Percentiles rank a stretch among this genome's conserved stretches.
Evolutionary conservation across 2,797 vertebrate genomes (phyloP).

Genomic region (Linurgus olivaceus): DNA sequence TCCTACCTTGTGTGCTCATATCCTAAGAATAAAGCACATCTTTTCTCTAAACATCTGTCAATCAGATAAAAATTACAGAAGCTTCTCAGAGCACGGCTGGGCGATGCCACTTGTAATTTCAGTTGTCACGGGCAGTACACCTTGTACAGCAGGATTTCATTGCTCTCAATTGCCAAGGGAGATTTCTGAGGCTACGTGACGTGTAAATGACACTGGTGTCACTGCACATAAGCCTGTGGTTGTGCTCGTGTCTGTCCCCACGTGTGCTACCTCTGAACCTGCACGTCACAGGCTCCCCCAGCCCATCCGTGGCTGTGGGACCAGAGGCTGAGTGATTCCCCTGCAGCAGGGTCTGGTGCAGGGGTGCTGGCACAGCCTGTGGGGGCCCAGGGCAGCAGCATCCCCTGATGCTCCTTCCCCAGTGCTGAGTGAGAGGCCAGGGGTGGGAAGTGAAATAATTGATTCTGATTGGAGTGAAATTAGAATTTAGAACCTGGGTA

Average conservation of each 20-base stretch:
- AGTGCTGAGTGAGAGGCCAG: neutral
- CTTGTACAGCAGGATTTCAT: conserved; percentile 1
- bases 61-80: neutral
- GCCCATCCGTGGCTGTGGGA: fast-evolving
- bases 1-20: neutral
- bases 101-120: neutral
- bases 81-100: neutral
- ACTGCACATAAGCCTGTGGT: conserved; percentile 8
- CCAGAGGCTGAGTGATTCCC: neutral
- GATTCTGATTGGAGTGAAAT: conserved; percentile 18
- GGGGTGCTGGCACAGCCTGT: neutral
- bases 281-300: neutral
- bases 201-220: conserved; percentile 1
- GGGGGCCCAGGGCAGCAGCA: neutral
- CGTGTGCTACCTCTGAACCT: neutral
- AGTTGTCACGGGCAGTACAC: neutral
- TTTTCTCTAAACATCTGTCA: conserved; percentile 15
- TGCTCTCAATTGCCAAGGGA: neutral
- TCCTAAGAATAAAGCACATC: neutral
- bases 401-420: neutral
- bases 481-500: neutral
- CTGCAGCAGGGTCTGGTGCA: neutral
- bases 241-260: neutral
- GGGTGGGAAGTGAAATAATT: neutral
- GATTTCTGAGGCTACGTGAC: conserved; percentile 7